A percentile compares a stretch with the other conserved stretches of the same genome.
Conservation (phyloP, 2,888 invertebrate genomes). For the Dolichomitus sp. region DNA sequence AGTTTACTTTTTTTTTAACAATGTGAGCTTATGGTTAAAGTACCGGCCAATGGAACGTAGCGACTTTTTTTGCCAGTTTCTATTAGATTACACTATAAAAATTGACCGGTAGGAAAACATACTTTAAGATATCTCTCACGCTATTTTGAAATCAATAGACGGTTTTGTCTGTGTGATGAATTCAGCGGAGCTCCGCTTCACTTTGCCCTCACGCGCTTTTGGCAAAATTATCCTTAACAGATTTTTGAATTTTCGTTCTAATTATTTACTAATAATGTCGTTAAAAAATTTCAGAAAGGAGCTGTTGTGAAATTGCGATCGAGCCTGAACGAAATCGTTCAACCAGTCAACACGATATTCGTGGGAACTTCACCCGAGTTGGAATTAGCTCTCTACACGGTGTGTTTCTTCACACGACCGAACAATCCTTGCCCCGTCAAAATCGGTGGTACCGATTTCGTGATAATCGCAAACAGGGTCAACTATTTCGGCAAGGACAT, state of each 20-base stretch:
- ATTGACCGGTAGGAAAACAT: too few species aligned
- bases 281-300: conserved; percentile 89
- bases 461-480: conserved; percentile 91
- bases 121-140: too few species aligned
- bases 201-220: too few species aligned
- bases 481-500: conserved; percentile 93
- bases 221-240: neutral
- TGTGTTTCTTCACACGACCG: conserved; percentile 94
- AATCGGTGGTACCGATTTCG: conserved; percentile 90
- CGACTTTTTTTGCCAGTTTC: too few species aligned
- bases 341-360: conserved; percentile 93
- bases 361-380: conserved; percentile 96
- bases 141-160: too few species aligned
- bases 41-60: too few species aligned
- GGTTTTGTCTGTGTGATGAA: too few species aligned
- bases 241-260: conserved; percentile 5
- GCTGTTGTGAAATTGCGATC: conserved; percentile 92
- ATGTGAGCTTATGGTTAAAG: too few species aligned
- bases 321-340: conserved; percentile 90
- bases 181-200: too few species aligned
- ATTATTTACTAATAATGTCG: neutral
- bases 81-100: too few species aligned
- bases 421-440: conserved; percentile 92
- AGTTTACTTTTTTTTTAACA: too few species aligned
- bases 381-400: conserved; percentile 95